Conservation (phyloP, 1,140 invertebrate species). For the Lamellibrachia luymesi region DNA sequence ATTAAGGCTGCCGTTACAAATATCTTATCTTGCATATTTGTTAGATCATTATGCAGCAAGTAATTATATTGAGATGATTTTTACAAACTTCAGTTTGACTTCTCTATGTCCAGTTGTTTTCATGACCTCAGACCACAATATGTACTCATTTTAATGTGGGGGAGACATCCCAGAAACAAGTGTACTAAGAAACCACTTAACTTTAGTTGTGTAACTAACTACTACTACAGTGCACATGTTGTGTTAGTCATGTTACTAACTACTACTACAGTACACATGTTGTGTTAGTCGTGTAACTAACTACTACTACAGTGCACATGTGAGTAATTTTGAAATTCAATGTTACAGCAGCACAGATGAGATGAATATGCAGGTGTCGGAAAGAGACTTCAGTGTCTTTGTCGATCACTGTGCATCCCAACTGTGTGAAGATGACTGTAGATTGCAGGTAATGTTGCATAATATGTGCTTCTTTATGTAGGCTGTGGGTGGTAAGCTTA, state of each 20-base stretch:
- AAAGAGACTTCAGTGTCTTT: constrained; percentile 78
- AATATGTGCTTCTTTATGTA: no score
- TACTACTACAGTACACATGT: background rate
- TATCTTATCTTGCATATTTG: no score
- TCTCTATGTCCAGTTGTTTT: background rate
- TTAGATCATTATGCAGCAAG: no score
- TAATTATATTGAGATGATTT: no score
- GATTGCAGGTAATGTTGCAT: background rate
- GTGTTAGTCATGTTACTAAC: background rate
- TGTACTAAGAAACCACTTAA: background rate
- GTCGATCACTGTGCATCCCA: constrained; percentile 67
- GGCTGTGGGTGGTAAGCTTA: no score
- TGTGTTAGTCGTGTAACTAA: background rate
- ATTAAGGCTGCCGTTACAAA: no score
- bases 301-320: background rate
- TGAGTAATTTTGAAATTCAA: background rate
- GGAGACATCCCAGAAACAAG: background rate
- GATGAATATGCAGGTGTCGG: constrained; percentile 70
- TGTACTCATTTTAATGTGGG: background rate
- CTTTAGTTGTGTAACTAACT: background rate
- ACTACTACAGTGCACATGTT: background rate
- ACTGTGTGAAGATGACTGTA: background rate
- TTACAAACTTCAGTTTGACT: no score
- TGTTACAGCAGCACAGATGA: constrained; percentile 40
- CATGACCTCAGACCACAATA: background rate